A percentile compares a stretch with the other conserved stretches of the same genome.
These are phyloP conservation scores for Cybosia mesomella DNA, from an alignment of 2,888 invertebrate genomes.

Conservation along the genomic window DNA sequence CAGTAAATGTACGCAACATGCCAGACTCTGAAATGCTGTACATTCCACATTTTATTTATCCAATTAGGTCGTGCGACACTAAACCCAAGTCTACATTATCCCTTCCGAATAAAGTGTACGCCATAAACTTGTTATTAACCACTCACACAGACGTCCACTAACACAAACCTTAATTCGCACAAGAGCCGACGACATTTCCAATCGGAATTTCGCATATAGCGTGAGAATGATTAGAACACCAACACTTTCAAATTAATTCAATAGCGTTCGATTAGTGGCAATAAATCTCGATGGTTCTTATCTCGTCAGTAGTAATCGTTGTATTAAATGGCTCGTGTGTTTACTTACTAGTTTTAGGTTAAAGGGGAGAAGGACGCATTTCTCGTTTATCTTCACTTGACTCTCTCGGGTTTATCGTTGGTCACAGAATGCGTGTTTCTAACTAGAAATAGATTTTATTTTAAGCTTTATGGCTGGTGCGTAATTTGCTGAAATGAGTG, in stretches of 20 bases:
- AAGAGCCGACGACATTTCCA: not conserved
- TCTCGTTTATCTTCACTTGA: conserved; percentile 43
- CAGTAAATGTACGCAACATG: not conserved
- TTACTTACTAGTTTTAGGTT: conserved; percentile 18
- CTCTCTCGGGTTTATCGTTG: conserved; percentile 40
- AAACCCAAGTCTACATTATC: conserved; percentile 44
- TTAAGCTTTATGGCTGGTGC: conserved; percentile 5
- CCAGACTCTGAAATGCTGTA: conserved; percentile 6
- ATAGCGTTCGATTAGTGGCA: not conserved
- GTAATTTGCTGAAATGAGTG: conserved; percentile 13
- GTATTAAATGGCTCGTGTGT: conserved; percentile 9
- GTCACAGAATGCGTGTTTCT: conserved; percentile 26
- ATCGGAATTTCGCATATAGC: not conserved
- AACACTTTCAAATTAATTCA: not conserved
- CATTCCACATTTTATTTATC: conserved; percentile 42
- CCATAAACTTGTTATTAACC: conserved; percentile 49
- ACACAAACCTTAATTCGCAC: conserved; percentile 23
- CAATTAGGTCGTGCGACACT: conserved; percentile 43
- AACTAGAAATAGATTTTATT: conserved; percentile 16
- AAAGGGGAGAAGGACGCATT: conserved; percentile 37
- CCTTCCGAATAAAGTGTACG: conserved; percentile 36
- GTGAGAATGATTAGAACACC: not conserved
- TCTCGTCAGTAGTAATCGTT: conserved; percentile 5
- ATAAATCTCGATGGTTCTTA: not conserved
- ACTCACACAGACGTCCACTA: conserved; percentile 25